Percentiles rank a stretch among this genome's conserved stretches.
phyloP scores from a whole-genome alignment of 2,797 vertebrate species.

The Capromys pilorides region DNA sequence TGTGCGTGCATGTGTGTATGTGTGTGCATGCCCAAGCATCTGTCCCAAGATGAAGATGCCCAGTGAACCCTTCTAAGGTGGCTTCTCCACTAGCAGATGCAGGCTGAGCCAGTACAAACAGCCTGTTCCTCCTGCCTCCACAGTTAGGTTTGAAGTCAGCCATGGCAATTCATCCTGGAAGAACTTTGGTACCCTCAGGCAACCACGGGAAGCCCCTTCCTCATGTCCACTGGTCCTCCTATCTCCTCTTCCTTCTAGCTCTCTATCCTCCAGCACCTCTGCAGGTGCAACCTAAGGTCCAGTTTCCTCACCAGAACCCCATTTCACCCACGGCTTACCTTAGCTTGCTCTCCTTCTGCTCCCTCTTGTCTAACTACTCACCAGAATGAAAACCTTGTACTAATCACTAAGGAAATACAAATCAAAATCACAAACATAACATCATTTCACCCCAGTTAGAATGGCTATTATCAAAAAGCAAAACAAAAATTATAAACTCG shows the following conservation, averaged over 20 bases:
- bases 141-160: not conserved
- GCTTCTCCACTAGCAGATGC: not conserved
- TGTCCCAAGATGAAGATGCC: not conserved
- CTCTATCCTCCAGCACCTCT: not conserved
- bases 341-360: too few species aligned
- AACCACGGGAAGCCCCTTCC: not conserved
- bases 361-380: not conserved
- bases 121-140: not conserved
- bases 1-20: too few species aligned
- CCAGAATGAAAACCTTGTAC: not conserved
- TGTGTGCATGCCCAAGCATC: too few species aligned
- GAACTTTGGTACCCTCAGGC: accelerated
- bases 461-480: not conserved
- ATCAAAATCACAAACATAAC: not conserved
- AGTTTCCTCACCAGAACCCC: not conserved
- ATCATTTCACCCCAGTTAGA: not conserved
- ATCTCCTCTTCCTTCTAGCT: not conserved
- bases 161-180: not conserved
- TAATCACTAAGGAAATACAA: not conserved
- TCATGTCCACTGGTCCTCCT: not conserved
- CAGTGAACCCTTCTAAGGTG: not conserved
- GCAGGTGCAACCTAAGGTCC: too few species aligned
- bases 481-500: not conserved
- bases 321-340: not conserved
- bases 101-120: not conserved